A percentile compares a stretch with the other conserved stretches of the same genome.
Evolutionary conservation across 2,797 vertebrate genomes (phyloP).

Genomic region (Labeo calbasu): DNA sequence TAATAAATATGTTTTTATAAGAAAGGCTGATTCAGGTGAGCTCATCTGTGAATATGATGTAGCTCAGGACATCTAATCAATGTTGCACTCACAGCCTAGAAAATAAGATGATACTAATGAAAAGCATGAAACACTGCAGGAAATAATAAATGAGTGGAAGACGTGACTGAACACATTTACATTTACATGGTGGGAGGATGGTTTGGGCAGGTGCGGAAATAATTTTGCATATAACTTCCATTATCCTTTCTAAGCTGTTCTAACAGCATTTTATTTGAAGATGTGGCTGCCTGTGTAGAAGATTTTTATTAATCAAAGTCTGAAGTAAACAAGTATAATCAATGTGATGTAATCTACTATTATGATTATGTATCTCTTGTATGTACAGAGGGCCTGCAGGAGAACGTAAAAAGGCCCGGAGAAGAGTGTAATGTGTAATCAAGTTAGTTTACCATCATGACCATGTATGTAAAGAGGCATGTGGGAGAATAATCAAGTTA

Average conservation of each 20-base stretch:
- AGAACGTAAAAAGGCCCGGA: too few relatives aligned
- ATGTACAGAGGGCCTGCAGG: too few relatives aligned
- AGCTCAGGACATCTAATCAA: conserved; percentile 17
- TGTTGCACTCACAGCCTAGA: conserved; percentile 16
- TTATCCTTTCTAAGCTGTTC: not conserved
- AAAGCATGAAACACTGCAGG: conserved; percentile 10
- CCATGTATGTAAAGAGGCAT: too few relatives aligned
- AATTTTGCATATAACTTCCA: not conserved
- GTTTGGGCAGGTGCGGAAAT: not conserved
- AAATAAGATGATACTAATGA: conserved; percentile 30
- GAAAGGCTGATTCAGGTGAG: not conserved
- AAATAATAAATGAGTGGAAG: not conserved
- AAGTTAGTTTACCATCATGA: too few relatives aligned
- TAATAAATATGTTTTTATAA: not conserved
- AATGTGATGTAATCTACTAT: too few relatives aligned
- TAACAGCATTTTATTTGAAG: not conserved
- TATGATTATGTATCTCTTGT: too few relatives aligned
- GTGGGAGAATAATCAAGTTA: too few relatives aligned
- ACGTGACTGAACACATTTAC: not conserved
- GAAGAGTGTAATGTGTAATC: too few relatives aligned
- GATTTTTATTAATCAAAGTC: too few relatives aligned
- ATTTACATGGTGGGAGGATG: not conserved
- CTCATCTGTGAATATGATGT: conserved; percentile 15
- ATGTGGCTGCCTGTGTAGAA: not conserved
- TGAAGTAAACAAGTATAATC: too few relatives aligned